phyloP scores from a whole-genome alignment of 2,797 vertebrate species.

The Onychomys arenicola region DNA sequence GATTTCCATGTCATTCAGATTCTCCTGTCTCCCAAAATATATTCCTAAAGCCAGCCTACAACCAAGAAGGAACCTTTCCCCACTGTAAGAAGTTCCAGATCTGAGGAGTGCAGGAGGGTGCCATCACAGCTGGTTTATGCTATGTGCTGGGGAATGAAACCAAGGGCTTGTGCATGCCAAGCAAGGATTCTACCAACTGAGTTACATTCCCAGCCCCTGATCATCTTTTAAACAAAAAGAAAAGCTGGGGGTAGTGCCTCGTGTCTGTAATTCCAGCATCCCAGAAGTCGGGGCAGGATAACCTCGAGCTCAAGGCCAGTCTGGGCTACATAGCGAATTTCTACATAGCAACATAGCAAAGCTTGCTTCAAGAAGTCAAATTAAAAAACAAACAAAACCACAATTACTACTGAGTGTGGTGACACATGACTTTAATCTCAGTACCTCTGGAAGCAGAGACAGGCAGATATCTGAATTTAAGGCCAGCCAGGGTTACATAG shows the following conservation, averaged over 20 bases:
- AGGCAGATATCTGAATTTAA: neutral
- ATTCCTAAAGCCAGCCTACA: neutral
- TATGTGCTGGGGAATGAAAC: neutral
- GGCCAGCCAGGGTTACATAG: neutral
- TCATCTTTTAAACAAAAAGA: neutral
- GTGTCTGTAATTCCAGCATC: neutral
- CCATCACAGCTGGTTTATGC: neutral
- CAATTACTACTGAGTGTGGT: neutral
- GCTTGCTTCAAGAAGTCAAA: neutral
- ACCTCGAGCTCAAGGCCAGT: neutral
- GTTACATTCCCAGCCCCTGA: neutral
- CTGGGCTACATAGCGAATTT: neutral
- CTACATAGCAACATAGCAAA: neutral
- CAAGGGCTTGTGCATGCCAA: fast-evolving
- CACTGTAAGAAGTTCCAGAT: neutral
- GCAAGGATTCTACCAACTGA: neutral
- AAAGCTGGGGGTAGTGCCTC: neutral
- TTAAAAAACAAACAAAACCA: neutral
- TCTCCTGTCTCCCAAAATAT: neutral
- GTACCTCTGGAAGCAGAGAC: neutral
- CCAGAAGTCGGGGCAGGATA: neutral
- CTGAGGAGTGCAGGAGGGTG: neutral
- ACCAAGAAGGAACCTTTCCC: neutral
- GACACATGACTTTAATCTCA: neutral
- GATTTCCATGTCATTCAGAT: neutral